Percentiles rank a stretch among this genome's conserved stretches.
These are phyloP conservation scores for Onychomys arenicola DNA, from an alignment of 2,797 vertebrate genomes.

Conservation along the genomic window DNA sequence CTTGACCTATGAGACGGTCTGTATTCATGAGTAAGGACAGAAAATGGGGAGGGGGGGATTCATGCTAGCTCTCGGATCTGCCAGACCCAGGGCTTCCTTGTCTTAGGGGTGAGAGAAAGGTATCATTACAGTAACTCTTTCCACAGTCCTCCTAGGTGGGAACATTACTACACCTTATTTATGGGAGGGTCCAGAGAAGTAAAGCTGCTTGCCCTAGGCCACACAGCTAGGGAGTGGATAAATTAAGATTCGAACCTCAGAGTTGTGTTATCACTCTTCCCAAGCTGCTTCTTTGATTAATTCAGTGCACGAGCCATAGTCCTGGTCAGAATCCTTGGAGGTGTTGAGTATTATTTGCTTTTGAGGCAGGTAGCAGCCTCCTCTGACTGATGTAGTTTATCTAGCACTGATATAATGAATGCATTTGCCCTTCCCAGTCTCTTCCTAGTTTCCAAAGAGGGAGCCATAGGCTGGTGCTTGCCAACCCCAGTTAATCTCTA, in stretches of 20 bases:
- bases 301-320: neutral
- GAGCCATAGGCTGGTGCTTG: neutral
- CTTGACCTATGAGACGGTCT: neutral
- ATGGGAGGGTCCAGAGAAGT: neutral
- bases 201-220: neutral
- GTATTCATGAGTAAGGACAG: neutral
- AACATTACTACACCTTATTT: neutral
- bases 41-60: neutral
- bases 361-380: neutral
- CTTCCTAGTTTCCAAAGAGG: neutral
- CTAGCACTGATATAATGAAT: neutral
- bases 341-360: neutral
- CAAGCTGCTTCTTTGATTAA: neutral
- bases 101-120: neutral
- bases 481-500: neutral
- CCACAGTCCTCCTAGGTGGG: neutral
- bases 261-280: neutral
- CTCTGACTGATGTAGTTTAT: neutral
- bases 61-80: neutral
- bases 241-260: neutral
- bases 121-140: neutral
- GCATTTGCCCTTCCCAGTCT: neutral
- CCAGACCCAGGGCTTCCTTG: neutral
- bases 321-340: neutral
- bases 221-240: neutral